A percentile compares a stretch with the other conserved stretches of the same genome.
Conservation (phyloP, 2,888 invertebrate species). For the Synergus japonicus region DNA sequence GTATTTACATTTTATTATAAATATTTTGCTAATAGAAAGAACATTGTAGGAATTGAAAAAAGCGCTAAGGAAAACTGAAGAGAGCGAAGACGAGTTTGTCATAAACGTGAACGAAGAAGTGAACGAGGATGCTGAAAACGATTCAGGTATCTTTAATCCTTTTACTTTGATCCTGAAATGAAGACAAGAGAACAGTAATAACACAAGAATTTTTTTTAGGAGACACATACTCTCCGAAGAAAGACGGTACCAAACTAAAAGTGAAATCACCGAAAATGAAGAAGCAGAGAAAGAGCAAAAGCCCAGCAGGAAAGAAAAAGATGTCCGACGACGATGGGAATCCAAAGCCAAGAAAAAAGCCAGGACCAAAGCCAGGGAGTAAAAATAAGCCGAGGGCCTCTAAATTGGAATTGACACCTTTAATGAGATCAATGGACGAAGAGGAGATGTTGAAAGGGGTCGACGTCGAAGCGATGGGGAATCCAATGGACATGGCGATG, state of each 20-base stretch:
- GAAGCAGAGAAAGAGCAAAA: conserved; percentile 65
- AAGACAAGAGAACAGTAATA: conserved; percentile 5
- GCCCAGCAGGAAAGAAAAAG: conserved; percentile 68
- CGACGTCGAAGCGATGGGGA: conserved; percentile 64
- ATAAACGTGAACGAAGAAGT: conserved; percentile 78
- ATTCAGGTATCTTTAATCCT: conserved; percentile 68
- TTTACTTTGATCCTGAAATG: neutral
- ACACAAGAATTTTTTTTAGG: conserved; percentile 58
- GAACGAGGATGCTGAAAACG: conserved; percentile 76
- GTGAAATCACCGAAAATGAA: conserved; percentile 52
- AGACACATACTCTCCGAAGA: conserved; percentile 72
- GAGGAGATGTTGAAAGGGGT: conserved; percentile 62
- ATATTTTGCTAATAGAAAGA: conserved; percentile 39
- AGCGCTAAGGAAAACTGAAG: conserved; percentile 77
- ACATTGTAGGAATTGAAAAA: conserved; percentile 76
- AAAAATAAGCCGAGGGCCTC: conserved; percentile 70
- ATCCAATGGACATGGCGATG: conserved; percentile 59
- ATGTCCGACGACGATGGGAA: conserved; percentile 67
- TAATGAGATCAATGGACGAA: conserved; percentile 63
- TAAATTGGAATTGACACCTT: conserved; percentile 60
- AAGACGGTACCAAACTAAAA: conserved; percentile 45
- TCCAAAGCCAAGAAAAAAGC: conserved; percentile 73
- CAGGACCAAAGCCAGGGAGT: conserved; percentile 75
- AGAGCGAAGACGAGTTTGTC: conserved; percentile 79
- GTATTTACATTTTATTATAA: neutral